These are phyloP conservation scores for Pocillopora meandrina DNA, from an alignment of 92 coral and sea anemone genomes.

Conservation along the genomic window DNA sequence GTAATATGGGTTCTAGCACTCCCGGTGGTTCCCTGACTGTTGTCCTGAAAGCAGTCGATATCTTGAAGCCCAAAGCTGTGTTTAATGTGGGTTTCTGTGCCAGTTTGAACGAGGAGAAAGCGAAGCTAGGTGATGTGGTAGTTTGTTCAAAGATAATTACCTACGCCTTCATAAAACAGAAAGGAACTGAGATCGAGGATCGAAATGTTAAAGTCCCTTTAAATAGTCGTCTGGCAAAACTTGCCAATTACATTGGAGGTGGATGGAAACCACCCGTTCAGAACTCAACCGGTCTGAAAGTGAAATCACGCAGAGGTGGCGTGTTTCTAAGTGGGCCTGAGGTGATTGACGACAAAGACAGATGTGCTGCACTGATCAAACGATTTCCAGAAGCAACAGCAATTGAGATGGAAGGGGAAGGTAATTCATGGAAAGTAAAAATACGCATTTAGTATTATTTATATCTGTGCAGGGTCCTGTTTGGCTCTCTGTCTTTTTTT, in stretches of 20 bases:
- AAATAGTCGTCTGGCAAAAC: not conserved
- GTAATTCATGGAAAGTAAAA: not conserved
- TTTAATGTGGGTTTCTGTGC: conserved; percentile 4
- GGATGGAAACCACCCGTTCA: not conserved
- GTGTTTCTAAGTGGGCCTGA: conserved; percentile 4
- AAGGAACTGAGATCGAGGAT: not conserved
- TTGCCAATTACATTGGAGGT: not conserved
- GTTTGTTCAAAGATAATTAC: not conserved
- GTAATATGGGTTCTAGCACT: not conserved
- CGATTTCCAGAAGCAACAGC: conserved; percentile 9
- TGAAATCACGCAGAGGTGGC: not conserved
- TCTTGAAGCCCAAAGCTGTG: conserved; percentile 14
- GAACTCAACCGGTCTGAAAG: not conserved
- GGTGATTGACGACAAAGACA: not conserved
- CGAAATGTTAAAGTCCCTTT: not conserved
- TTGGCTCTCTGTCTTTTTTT: no score
- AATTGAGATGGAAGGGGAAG: conserved; percentile 30
- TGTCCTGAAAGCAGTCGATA: not conserved
- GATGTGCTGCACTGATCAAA: not conserved
- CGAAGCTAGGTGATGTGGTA: conserved; percentile 5
- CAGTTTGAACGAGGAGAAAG: not conserved
- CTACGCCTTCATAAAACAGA: not conserved
- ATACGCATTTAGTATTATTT: no score
- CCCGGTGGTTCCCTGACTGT: not conserved
- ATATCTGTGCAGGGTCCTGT: no score